Base-by-base conservation (phyloP, 2,888 invertebrate species). In the Diloba caeruleocephala region DNA sequence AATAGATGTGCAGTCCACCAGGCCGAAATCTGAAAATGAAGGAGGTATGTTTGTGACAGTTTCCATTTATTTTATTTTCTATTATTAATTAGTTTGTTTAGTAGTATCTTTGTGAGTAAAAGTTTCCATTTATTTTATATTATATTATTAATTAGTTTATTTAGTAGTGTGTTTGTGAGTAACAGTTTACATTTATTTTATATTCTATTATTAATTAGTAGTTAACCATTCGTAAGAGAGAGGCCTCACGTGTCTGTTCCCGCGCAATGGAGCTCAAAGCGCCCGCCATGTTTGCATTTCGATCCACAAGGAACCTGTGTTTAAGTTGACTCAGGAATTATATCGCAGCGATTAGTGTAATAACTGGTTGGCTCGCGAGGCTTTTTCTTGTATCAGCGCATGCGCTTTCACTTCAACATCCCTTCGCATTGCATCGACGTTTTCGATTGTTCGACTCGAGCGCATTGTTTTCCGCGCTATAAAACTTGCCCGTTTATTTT, bases 321-420 rank as follows among this genome's bases (percentile, higher is more conserved):
- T 94, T 93, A 94, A 90, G 90, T 92, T 92, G 90, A 92, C 91
- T 92, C 83, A 85, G 89, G 92, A 93, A 93, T 93, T 92, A 93
- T 94, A 93, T 93, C 90, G 89, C 85, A 83, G 87, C 92, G 92
- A 94, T 93, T 94, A 94, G 93, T 88, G 92, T 93, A 93, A 93
- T 93, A 92, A 93, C 93, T 91, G 92, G 92, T 91, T 91, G 89
- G 87, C 78, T 84, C 82, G 82, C 78, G 76, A 78, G 79, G 78
- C 85, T 88, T 90, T 91, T 90, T 92, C 87, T 89, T 86, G 84
- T 89, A 89, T 86, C 86, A 86, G 83, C 71, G 71, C 81, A 82
- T 84, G 85, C 84, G 85, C 86, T 87, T 88, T 84, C 84, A 84
- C 84, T 85, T 77, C 84, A 78, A 81, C 86, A 84, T 85, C 85